phyloP scores from a whole-genome alignment of 2,888 invertebrate genomes.

The Gymnoscelis rufifasciata region DNA sequence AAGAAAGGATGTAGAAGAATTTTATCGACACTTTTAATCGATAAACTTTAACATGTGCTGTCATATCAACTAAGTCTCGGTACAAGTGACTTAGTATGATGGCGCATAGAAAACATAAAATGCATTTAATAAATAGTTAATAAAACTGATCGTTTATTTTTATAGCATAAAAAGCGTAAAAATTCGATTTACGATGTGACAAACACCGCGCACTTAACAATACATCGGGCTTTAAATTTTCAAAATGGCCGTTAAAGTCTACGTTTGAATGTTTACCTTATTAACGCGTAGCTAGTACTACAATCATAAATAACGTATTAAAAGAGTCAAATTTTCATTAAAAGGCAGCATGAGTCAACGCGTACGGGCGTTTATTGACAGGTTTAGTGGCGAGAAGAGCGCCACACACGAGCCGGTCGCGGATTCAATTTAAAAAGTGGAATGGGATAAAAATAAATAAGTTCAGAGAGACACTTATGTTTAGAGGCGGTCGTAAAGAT shows the following conservation, averaged over 20 bases:
- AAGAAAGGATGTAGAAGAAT: too few species aligned
- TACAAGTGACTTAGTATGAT: neutral
- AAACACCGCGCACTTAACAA: slow-evolving; percentile 51
- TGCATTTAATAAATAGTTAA: slow-evolving; percentile 39
- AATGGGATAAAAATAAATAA: slow-evolving; percentile 79
- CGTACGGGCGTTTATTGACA: slow-evolving; percentile 67
- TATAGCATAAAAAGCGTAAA: slow-evolving; percentile 46
- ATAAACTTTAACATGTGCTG: neutral
- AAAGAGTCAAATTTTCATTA: slow-evolving; percentile 71
- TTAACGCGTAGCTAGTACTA: slow-evolving; percentile 57
- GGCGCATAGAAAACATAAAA: slow-evolving; percentile 17
- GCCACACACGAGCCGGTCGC: slow-evolving; percentile 73
- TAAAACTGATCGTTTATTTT: slow-evolving; percentile 41
- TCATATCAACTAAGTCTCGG: neutral
- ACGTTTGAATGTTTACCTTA: slow-evolving; percentile 54
- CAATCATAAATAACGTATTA: slow-evolving; percentile 66
- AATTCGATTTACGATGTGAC: slow-evolving; percentile 63
- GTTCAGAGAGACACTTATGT: slow-evolving; percentile 77
- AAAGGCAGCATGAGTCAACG: slow-evolving; percentile 59
- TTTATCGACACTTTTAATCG: neutral
- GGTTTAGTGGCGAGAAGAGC: slow-evolving; percentile 64
- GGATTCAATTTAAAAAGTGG: slow-evolving; percentile 77
- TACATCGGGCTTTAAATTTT: slow-evolving; percentile 53
- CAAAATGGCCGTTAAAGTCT: slow-evolving; percentile 56
- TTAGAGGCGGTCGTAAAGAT: slow-evolving; percentile 77